Evolutionary conservation across 2,797 vertebrate species (phyloP), one percentile per base, ranked within the genome.

Genomic region (Platyrinchus mystaceus): DNA sequence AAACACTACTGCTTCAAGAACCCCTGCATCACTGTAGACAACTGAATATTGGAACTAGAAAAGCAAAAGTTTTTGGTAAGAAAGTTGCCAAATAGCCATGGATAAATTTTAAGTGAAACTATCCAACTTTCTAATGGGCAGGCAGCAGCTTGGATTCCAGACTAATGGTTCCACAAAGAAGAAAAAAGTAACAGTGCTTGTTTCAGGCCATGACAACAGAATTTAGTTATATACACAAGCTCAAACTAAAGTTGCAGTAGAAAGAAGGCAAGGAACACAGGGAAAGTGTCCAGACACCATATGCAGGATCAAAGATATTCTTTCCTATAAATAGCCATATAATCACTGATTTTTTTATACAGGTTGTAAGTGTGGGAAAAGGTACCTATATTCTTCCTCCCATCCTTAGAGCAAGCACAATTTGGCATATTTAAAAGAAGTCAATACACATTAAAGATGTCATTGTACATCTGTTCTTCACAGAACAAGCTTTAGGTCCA

Each of bases 361-460:
- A 83, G n/a, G n/a, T 77, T 74, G 26, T 18, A 78, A 81, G 68
- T 44, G 27, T 79, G 22, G 34, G 53, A 56, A 94, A 85, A 80
- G 14, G 78, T 59, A 83, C 46, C 58, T 87, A 71, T n/a, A 68
- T 59, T 89, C 55, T 94, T 93, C 66, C 62, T 87, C 49, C 73
- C 76, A 95, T 89, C 69, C 79, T 94, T 59, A 93, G 22, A 95
- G 66, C 43, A 91, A 95, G 73, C 58, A 87, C 36, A 84, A 63
- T 63, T 92, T 84, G 73, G 73, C 64, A 86, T 73, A 95, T 89
- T 94, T 85, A 70, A 80, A 75, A 93, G 67, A 90, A 87, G 36
- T n/a, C 64, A 90, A 78, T 36, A 78, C 46, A 88, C 36, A 79
- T 80, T 67, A 74, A 92, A 91, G 76, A 89, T 53, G 52, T 39